These are phyloP conservation scores for Hyphantria cunea DNA, from an alignment of 1,140 invertebrate species.

Conservation along the genomic window DNA sequence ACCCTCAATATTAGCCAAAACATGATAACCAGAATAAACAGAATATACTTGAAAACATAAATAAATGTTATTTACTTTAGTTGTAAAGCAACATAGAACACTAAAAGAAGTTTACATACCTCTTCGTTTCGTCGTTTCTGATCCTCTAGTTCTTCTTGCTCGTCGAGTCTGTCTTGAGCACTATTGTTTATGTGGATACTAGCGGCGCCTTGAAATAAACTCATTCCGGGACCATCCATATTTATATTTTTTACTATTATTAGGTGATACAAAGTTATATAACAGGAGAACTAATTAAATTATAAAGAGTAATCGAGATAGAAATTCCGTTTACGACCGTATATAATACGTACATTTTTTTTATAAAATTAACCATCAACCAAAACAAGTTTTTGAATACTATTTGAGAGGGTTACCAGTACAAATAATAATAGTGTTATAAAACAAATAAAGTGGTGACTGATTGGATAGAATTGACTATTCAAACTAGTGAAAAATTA, in stretches of 20 bases:
- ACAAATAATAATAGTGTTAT: no score
- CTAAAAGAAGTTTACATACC: slow-evolving; percentile 49
- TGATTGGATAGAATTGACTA: no score
- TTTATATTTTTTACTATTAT: background rate
- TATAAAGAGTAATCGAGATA: slow-evolving; percentile 1
- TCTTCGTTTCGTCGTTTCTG: slow-evolving; percentile 82
- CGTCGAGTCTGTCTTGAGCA: slow-evolving; percentile 80
- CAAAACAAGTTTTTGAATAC: slow-evolving; percentile 28
- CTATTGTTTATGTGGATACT: slow-evolving; percentile 82
- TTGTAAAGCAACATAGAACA: no score
- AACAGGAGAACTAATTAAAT: slow-evolving; percentile 1
- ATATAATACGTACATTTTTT: slow-evolving; percentile 11
- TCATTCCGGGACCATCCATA: slow-evolving; percentile 83
- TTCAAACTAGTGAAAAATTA: no score
- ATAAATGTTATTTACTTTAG: background rate
- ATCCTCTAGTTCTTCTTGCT: slow-evolving; percentile 82
- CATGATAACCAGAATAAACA: slow-evolving; percentile 5
- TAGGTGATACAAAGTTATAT: background rate
- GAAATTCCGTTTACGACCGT: background rate
- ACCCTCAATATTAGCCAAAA: slow-evolving; percentile 5
- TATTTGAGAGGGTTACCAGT: slow-evolving; percentile 13
- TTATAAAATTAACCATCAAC: slow-evolving; percentile 6
- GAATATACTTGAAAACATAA: no score
- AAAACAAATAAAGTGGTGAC: no score
- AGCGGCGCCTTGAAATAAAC: slow-evolving; percentile 82